Conservation (phyloP, 2,888 invertebrate genomes). For the Pterobdella sp. region DNA sequence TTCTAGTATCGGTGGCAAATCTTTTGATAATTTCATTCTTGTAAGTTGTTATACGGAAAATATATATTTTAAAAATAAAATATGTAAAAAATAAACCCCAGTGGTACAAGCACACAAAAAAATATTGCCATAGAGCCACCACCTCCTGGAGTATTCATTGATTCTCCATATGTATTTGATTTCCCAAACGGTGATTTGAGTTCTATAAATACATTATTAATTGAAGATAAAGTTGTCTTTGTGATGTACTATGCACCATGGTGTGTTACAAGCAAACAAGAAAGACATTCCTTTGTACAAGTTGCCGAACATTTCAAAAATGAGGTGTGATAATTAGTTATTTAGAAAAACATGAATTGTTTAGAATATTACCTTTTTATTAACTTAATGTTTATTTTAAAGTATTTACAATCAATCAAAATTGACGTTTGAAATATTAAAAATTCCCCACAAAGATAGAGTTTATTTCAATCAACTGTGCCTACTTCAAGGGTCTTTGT, state of each 20-base stretch:
- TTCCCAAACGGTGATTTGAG: neutral
- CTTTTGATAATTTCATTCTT: neutral
- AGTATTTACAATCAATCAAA: too few relatives aligned
- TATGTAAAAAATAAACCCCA: too few relatives aligned
- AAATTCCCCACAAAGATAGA: too few relatives aligned
- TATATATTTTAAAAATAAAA: neutral
- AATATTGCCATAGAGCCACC: neutral
- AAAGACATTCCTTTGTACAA: constrained; percentile 66
- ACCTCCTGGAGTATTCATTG: neutral
- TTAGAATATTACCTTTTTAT: too few relatives aligned
- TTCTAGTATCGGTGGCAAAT: neutral
- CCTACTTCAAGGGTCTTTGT: neutral
- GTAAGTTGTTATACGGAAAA: neutral
- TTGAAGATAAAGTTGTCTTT: constrained; percentile 66
- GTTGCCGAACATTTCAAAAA: constrained; percentile 55
- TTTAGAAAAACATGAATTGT: too few relatives aligned
- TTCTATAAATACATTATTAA: neutral
- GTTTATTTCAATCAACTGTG: neutral
- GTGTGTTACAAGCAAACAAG: constrained; percentile 76
- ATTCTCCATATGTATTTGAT: neutral
- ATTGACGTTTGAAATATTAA: too few relatives aligned
- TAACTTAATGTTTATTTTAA: too few relatives aligned
- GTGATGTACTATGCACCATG: constrained; percentile 90
- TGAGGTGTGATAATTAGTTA: neutral
- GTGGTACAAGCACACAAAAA: neutral